Conservation (phyloP, 1,140 invertebrate species). For the Lysiphlebus fabarum region DNA sequence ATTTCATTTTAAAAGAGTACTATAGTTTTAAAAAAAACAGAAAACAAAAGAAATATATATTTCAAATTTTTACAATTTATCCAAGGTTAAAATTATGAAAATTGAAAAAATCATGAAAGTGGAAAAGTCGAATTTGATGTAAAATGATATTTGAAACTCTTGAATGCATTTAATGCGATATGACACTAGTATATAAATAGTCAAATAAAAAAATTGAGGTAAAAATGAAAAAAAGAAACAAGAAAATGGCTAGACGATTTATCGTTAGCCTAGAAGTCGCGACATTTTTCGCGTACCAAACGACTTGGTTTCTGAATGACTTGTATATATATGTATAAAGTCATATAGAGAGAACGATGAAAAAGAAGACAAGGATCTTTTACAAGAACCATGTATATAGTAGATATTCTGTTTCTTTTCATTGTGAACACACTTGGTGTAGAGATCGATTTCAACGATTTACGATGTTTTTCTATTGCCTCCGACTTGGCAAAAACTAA, state of each 20-base stretch:
- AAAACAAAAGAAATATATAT: too few species aligned
- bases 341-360: too few species aligned
- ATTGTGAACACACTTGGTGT: slow-evolving; percentile 7
- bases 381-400: too few species aligned
- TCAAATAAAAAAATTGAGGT: too few species aligned
- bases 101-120: neutral
- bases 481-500: slow-evolving; percentile 30
- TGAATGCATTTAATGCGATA: slow-evolving; percentile 24
- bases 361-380: too few species aligned
- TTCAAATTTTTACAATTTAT: neutral
- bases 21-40: too few species aligned
- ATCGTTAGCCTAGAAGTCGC: too few species aligned
- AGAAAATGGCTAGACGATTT: neutral
- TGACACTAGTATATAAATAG: slow-evolving; percentile 18
- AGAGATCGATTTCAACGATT: slow-evolving; percentile 28
- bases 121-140: slow-evolving; percentile 10
- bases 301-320: slow-evolving; percentile 5
- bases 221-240: too few species aligned
- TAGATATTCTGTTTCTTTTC: neutral
- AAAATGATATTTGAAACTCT: slow-evolving; percentile 14
- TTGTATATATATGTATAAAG: neutral
- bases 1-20: too few species aligned
- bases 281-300: neutral
- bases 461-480: slow-evolving; percentile 32
- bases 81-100: slow-evolving; percentile 1